Conservation (phyloP, 2,113 vertebrate species). For the Peromyscus leucopus region DNA sequence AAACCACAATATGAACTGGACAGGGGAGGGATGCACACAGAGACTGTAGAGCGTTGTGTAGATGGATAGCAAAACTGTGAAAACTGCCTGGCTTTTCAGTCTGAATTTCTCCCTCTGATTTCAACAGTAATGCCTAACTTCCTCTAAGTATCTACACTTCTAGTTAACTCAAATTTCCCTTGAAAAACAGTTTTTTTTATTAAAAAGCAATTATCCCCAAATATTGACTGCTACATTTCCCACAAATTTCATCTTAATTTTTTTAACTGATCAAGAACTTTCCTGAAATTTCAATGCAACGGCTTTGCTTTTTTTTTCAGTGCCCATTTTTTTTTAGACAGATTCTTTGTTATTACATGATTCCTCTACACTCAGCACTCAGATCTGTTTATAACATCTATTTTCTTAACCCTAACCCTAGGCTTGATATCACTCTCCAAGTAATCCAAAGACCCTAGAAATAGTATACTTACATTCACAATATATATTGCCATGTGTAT, state of each 20-base stretch:
- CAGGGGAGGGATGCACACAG: no score
- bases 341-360: neutral
- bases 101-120: slow-evolving; percentile 15
- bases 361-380: neutral
- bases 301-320: neutral
- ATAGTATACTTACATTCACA: neutral
- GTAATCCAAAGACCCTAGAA: neutral
- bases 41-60: no score
- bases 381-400: neutral
- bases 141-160: neutral
- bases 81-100: neutral
- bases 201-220: neutral
- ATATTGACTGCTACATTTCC: neutral
- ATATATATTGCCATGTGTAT: no score
- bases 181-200: neutral
- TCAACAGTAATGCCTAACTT: neutral
- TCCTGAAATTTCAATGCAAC: neutral
- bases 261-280: slow-evolving; percentile 15
- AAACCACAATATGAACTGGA: no score
- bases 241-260: neutral
- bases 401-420: neutral
- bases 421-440: slow-evolving; percentile 9
- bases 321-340: neutral
- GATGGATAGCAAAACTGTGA: no score
- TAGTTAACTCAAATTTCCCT: slow-evolving; percentile 19